Evolutionary conservation across 2,888 invertebrate species (phyloP), one percentile per base, ranked within the genome.

Genomic region (Tachystola acroxantha): DNA sequence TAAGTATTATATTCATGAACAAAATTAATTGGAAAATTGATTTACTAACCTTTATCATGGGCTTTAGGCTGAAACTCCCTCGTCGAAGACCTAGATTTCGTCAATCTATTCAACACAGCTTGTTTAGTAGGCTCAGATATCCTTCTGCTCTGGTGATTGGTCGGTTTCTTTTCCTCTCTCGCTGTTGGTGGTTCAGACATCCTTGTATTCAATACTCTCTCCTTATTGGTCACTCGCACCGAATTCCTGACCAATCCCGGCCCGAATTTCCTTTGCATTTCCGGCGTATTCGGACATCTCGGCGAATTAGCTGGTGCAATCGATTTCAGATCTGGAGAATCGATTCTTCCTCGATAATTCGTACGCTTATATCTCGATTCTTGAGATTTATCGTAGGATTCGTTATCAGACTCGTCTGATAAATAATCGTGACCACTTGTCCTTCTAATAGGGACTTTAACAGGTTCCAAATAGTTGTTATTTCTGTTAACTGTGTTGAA

Each of bases 351-450:
- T 81, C 78, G 93, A 79, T 63, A 92, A 42, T 91, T 86, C n/a
- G 93, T 92, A 47, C 94, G 88, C 67, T 96, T 96, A 52, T 91
- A 91, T 28, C 78, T 63, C 7, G 62, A 40, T 88, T 89, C 61
- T 40, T 79, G 74, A 0, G 73, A 71, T 41, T 81, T 78, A 14
- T 77, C 73, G 16, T 69, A 77, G 24, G 70, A 77, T 1, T 67
- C 79, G 35, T 71, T 77, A 32, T 88, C 88, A 0, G 87, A 87
- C 37, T 86, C 87, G 34, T 88, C 87, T 0, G 88, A 85, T 28
- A 62, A 36, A 40, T 70, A 67, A 34, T 68, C 53, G 34, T 74
- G 76, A 0, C 79, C 77, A 30, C 75, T 79, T 0, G 75, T 74
- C 29, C 82, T 52, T 34, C 84, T 58, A 0, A 69, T 67, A 0